Evolutionary conservation across 2,113 vertebrate species (phyloP).

Genomic region (Apistogramma diplotaenia): DNA sequence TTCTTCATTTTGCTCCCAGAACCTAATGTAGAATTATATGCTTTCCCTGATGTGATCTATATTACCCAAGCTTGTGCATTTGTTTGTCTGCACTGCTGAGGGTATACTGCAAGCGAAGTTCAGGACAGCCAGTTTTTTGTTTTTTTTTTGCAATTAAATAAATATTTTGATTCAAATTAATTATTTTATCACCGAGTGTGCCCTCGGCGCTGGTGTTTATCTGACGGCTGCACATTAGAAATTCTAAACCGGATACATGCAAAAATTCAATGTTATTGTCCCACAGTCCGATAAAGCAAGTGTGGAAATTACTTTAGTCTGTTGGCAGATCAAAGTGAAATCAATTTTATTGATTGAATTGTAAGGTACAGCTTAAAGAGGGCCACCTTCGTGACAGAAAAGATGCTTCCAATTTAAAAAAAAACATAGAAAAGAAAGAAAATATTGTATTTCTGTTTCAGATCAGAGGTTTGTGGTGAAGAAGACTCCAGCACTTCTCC

Average conservation of each 20-base stretch:
- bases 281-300: no score
- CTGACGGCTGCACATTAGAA: neutral
- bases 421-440: no score
- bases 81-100: neutral
- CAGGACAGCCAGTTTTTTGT: no score
- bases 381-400: no score
- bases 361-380: no score
- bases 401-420: no score
- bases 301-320: neutral
- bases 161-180: neutral
- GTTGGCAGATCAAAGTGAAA: neutral
- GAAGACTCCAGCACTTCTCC: slow-evolving; percentile 93
- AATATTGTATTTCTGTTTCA: slow-evolving; percentile 65
- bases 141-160: accelerated
- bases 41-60: no score
- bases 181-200: neutral
- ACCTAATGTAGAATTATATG: no score
- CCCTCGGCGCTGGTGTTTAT: neutral
- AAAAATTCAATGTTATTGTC: neutral
- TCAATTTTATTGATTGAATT: accelerated
- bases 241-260: no score
- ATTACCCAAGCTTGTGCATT: no score
- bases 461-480: slow-evolving; percentile 96
- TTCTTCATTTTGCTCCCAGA: no score
- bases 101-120: no score